A percentile compares a stretch with the other conserved stretches of the same genome.
Conservation (phyloP, 2,113 vertebrate species). For the Etheostoma cragini region DNA sequence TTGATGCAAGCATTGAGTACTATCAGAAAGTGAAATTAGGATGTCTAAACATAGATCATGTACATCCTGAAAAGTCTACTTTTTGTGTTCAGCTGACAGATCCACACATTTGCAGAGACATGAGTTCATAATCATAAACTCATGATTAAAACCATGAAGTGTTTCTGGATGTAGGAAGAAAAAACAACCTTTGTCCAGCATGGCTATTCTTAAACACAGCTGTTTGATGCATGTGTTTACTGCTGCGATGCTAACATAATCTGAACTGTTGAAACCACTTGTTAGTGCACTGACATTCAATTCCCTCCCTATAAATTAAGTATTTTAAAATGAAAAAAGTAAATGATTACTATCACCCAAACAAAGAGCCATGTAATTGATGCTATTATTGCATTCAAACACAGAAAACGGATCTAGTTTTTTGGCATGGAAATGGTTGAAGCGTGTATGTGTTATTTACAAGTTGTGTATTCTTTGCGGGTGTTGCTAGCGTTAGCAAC, state of each 20-base stretch:
- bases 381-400: neutral
- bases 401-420: neutral
- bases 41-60: neutral
- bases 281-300: constrained; percentile 35
- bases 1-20: neutral
- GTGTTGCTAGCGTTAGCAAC: neutral
- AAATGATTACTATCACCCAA: constrained; percentile 18
- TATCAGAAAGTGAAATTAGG: neutral
- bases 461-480: neutral
- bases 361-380: neutral
- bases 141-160: constrained; percentile 12
- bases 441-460: neutral
- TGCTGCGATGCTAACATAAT: constrained; percentile 35
- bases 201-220: constrained; percentile 22
- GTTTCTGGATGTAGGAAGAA: constrained; percentile 16
- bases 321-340: constrained; percentile 2
- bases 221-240: constrained; percentile 55
- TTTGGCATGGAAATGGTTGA: neutral
- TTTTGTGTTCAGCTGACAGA: constrained; percentile 3
- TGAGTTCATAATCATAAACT: constrained; percentile 25
- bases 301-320: constrained; percentile 38
- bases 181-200: constrained; percentile 7
- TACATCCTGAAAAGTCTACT: neutral
- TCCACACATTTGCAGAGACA: neutral
- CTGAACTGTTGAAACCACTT: constrained; percentile 16